A percentile compares a stretch with the other conserved stretches of the same genome.
These are phyloP conservation scores for Silurus asotus DNA, from an alignment of 2,113 vertebrate species.

Conservation along the genomic window DNA sequence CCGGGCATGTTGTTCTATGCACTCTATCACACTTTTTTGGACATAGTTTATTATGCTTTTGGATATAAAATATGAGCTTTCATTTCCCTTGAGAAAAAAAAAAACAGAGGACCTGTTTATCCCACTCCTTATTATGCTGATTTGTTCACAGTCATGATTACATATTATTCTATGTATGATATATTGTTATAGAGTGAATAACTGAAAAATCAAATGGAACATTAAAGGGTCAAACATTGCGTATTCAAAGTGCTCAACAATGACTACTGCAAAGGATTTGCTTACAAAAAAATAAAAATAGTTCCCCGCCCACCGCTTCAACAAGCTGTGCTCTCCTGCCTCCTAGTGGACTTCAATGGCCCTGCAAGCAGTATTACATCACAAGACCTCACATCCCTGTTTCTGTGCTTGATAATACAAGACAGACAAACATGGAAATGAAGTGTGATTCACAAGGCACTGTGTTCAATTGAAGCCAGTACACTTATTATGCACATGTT, in stretches of 20 bases:
- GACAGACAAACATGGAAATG: not conserved
- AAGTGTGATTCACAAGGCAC: not conserved
- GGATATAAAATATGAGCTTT: slow-evolving; percentile 13
- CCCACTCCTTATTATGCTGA: not conserved
- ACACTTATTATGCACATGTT: slow-evolving; percentile 23
- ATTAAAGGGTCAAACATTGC: not conserved
- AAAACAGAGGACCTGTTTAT: not conserved
- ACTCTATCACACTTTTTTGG: not conserved
- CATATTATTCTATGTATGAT: not conserved
- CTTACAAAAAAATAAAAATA: not conserved
- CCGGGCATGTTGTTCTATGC: not conserved
- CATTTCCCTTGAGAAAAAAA: not conserved
- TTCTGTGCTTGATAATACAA: slow-evolving; percentile 5
- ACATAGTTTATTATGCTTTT: slow-evolving; percentile 11
- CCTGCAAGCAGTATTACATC: slow-evolving; percentile 9
- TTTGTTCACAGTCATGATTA: not conserved
- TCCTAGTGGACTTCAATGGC: slow-evolving; percentile 37
- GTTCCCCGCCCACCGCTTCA: not conserved
- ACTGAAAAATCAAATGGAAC: not conserved
- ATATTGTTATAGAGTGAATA: not conserved
- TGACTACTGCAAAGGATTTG: not conserved
- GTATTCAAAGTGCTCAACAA: not conserved
- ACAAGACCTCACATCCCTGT: not conserved
- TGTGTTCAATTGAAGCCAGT: slow-evolving; percentile 19
- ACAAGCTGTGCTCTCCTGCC: slow-evolving; percentile 30